phyloP scores from a whole-genome alignment of 2,797 vertebrate genomes.

The Fistularia tabacaria region DNA sequence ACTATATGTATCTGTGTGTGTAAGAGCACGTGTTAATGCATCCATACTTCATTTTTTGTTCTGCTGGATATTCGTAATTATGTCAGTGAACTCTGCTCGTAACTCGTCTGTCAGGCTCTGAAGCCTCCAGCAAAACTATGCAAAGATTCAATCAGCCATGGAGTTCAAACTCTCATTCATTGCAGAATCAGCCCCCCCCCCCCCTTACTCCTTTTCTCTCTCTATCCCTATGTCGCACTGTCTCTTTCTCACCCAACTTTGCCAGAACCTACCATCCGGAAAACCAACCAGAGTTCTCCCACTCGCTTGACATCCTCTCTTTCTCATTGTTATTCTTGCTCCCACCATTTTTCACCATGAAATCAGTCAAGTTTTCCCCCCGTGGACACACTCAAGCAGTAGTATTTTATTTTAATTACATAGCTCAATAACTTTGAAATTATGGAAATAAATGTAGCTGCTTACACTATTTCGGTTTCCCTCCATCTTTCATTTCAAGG shows the following conservation, averaged over 20 bases:
- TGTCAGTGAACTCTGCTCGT: conserved; percentile 36
- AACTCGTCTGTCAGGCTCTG: conserved; percentile 40
- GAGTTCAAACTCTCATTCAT: conserved; percentile 10
- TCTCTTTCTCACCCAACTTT: not conserved
- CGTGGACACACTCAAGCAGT: conserved; percentile 14
- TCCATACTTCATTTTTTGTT: not conserved
- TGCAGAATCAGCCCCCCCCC: not conserved
- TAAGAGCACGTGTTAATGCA: not conserved
- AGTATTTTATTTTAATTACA: conserved; percentile 42
- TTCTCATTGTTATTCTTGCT: conserved; percentile 14
- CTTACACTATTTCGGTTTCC: not conserved
- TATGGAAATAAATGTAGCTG: conserved; percentile 23
- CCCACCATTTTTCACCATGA: conserved; percentile 13
- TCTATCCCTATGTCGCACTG: not conserved
- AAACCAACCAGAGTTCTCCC: not conserved
- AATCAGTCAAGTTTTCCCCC: conserved; percentile 16
- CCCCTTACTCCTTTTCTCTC: conserved; percentile 5
- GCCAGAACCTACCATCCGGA: not conserved
- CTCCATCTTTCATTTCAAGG: not conserved
- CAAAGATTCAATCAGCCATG: conserved; percentile 43
- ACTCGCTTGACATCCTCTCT: not conserved
- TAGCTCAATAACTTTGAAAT: conserved; percentile 32
- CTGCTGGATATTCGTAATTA: conserved; percentile 17
- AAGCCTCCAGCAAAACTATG: conserved; percentile 38
- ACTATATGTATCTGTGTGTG: not conserved